Base-by-base conservation (phyloP, 2,797 vertebrate species). In the Halcyon badia region DNA sequence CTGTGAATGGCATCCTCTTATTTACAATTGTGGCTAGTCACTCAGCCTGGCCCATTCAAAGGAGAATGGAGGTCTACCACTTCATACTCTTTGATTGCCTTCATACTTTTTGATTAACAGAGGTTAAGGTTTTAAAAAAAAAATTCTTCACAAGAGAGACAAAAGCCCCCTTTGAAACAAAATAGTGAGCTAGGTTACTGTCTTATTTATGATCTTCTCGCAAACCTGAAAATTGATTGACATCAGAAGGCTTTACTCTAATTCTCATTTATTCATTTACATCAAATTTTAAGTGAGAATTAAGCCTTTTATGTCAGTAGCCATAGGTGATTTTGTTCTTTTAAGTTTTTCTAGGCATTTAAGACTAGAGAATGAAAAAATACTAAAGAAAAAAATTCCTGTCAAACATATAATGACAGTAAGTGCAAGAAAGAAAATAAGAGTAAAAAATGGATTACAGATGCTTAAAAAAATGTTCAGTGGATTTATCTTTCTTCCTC, bases 251-350 rank as follows among this genome's bases (percentile, higher is more conserved):
- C 22, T 78, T 68, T 70, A 41, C 14, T 88, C 37, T 64, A 91
- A 73, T 64, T 93, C 52, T 80, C 64, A 89, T 39, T 90, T 89
- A 33, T 6, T 89, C 5, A 66, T 78, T 93, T 90, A 71, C 82
- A 75, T 60, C 86, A 70, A 61, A 78, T 64, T 68, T 39, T 68
- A 60, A 83, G 90, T 52, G 65, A 91, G 72, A 95, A 90, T 92
- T 82, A 90, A 87, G 9, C 4, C 24, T 57, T 84, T 66, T 56
- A 69, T 87, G 37, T 61, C 24, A 72, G 42, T 58, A 69, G 33
- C 7, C 17, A 58, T 8, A 14, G 12, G 8, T 66, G 16, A 35
- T 54, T 84, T 90, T 78, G 3, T 89, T 88, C 68, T 73, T 22
- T 51, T 72, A 48, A 3, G 0, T 83, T 83, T 90, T 95, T 76